Evolutionary conservation across 2,888 invertebrate genomes (phyloP).

Genomic region (Agrotis segetum): DNA sequence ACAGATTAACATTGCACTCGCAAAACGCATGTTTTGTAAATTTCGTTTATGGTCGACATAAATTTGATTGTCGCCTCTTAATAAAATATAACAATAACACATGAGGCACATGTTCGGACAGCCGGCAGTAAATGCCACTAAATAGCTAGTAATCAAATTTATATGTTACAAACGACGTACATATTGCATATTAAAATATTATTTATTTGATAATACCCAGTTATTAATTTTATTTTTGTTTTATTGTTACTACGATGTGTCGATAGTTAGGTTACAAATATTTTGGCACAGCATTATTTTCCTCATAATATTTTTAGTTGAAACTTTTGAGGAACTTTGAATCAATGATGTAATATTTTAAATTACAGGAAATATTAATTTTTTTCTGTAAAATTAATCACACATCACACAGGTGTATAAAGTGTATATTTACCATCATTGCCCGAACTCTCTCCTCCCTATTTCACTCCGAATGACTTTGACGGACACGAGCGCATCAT

Average conservation of each 20-base stretch:
- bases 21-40: constrained; percentile 40
- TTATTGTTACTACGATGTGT: constrained; percentile 59
- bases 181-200: constrained; percentile 57
- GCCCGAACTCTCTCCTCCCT: constrained; percentile 72
- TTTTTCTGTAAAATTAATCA: neutral
- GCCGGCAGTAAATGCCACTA: constrained; percentile 61
- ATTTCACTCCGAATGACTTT: constrained; percentile 77
- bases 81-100: constrained; percentile 65
- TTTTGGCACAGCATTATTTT: neutral
- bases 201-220: constrained; percentile 61
- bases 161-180: constrained; percentile 64
- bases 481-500: constrained; percentile 87
- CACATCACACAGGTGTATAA: too few species aligned
- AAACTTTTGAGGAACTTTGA: neutral
- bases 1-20: constrained; percentile 39
- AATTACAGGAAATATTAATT: neutral
- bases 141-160: constrained; percentile 66
- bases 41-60: constrained; percentile 54
- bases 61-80: constrained; percentile 59
- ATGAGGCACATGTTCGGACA: constrained; percentile 57
- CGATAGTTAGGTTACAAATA: constrained; percentile 40
- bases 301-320: constrained; percentile 6
- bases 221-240: constrained; percentile 59
- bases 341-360: neutral
- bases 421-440: neutral